Evolutionary conservation across 2,113 vertebrate genomes (phyloP), one percentile per base, ranked within the genome.

Genomic region (Polyodon spathula): DNA sequence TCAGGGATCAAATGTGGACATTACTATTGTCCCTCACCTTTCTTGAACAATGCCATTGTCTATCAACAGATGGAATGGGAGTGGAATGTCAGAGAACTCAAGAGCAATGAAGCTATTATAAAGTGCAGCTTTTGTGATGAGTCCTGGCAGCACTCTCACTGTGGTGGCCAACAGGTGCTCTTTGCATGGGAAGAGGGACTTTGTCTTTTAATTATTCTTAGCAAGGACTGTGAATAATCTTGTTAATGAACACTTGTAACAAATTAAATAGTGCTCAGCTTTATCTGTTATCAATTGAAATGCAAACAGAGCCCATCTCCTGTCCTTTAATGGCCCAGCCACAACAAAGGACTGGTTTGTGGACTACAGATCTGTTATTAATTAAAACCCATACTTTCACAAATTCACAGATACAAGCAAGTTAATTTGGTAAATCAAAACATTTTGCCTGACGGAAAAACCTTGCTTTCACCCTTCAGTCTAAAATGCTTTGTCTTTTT

Each of bases 81-180:
- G 27, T 27, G 27, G 27, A 1, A 27, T 27, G 27, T 27, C 27
- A 27, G 27, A 27, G 27, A 27, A 27, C 27, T 27, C 2, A 27
- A 27, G 27, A 27, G 27, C 27, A 27, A 50, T 6, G 9, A 50
- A 50, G 5, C 12, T 50, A 0, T n/a, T 12, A 2, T 50, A 12
- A 12, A 50, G 48, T 50, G 48, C 48, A 27, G 27, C 48, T 50
- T 50, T 50, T 50, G 48, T 50, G 6, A n/a, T 50, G 12, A 12
- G 48, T 27, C 27, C 27, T 27, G 27, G 3, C 27, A 27, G 27
- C 27, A 27, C 44, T 46, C 44, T 10, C 44, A 46, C 8, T 10
- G n/a, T 17, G 15, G 53, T n/a, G 53, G 53, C 53, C 11, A 2
- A 55, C 53, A 55, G 53, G 53, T 55, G 53, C 8, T 55, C 27